A percentile compares a stretch with the other conserved stretches of the same genome.
phyloP scores from a whole-genome alignment of 35 echinoderm and acorn worm species.

The Ophioderma brevispina region DNA sequence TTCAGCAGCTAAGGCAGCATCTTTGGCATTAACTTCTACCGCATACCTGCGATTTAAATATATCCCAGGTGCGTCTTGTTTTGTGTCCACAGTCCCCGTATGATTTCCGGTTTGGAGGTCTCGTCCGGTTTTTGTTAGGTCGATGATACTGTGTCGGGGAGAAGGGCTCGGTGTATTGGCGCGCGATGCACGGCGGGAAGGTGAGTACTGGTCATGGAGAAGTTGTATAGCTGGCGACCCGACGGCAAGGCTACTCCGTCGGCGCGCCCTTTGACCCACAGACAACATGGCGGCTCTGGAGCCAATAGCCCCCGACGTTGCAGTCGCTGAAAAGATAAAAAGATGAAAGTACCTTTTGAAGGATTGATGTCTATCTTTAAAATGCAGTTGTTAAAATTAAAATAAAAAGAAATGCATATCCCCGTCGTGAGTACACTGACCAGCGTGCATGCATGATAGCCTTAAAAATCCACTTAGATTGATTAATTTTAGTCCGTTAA shows the following conservation, averaged over 20 bases:
- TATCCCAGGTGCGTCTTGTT: slow-evolving; percentile 36
- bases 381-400: too few relatives aligned
- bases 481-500: not conserved
- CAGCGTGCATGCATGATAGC: not conserved
- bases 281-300: slow-evolving; percentile 36
- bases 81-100: slow-evolving; percentile 13
- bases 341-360: not conserved
- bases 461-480: too few relatives aligned
- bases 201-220: not conserved
- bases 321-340: not conserved
- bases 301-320: slow-evolving; percentile 34
- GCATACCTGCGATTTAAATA: slow-evolving; percentile 68
- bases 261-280: slow-evolving; percentile 15
- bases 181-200: not conserved
- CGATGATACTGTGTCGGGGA: not conserved
- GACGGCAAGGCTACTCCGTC: not conserved
- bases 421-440: not conserved
- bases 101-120: slow-evolving; percentile 17
- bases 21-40: slow-evolving; percentile 67
- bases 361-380: not conserved
- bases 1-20: slow-evolving; percentile 78
- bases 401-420: too few relatives aligned
- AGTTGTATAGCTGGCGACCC: slow-evolving; percentile 9
- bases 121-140: not conserved
- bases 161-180: not conserved